Base-by-base conservation (phyloP, 2,888 invertebrate species). In the Salpingus planirostris region DNA sequence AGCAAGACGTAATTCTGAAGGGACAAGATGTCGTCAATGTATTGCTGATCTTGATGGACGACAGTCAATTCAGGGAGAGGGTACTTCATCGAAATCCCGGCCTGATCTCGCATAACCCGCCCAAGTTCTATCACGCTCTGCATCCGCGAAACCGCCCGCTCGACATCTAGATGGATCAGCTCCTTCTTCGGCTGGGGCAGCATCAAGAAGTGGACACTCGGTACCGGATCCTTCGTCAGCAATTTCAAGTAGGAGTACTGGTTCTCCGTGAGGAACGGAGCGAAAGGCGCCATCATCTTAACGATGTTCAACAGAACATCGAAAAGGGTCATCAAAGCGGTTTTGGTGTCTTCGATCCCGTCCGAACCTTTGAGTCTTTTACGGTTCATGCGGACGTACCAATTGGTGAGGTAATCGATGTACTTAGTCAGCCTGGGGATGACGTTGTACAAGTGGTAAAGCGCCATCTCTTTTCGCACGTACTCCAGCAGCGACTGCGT, bases 321-420 rank as follows among this genome's bases (percentile, higher is more conserved):
- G 59, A 84, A 93, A 5, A 98, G 71, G 0, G 96, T 91, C 46
- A 86, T 80, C 32, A 98, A 65, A 0, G 96, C 90, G 33, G 78
- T 71, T 38, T 78, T 73, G 54, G 91, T 89, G 55, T 97, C 95
- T 15, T 76, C 71, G 2, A 71, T 59, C 0, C 90, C 89, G 43
- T 71, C 72, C 56, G 95, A 93, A 22, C 96, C 96, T 70, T 96
- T 97, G 38, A 98, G 76, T 29, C 98, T 74, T 51, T 81, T 86
- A 33, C 98, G 76, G 64, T 98, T 98, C 80, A 98, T 86, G 42
- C 97, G 74, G 15, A 98, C 93, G 62, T 97, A 98, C 95, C 96
- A 96, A 64, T 99, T 99, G 14, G 97, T 98, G 2, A 98, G 74
- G 58, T 96, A 89, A 57, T 97, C 96, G 45, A 98, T 91, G 64